Evolutionary conservation across 1,140 invertebrate genomes (phyloP).

Genomic region (Magallana gigas): DNA sequence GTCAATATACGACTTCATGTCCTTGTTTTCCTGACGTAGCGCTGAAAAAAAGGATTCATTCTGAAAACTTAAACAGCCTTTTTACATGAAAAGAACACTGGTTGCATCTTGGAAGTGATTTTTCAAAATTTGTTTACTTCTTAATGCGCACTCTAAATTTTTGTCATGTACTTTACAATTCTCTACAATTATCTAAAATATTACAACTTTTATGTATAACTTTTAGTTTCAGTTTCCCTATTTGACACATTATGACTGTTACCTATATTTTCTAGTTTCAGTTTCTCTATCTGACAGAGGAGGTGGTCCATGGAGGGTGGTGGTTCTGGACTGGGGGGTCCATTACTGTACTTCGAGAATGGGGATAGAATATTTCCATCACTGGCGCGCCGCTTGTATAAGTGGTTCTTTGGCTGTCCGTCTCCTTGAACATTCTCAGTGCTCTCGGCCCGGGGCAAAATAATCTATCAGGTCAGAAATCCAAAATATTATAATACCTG

Average conservation of each 20-base stretch:
- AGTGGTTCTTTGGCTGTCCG: slow-evolving; percentile 41
- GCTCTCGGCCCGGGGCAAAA: slow-evolving; percentile 26
- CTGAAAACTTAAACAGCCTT: too few relatives aligned
- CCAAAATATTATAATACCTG: too few relatives aligned
- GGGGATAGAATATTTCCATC: slow-evolving; percentile 38
- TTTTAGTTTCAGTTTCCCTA: too few relatives aligned
- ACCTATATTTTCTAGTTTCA: slow-evolving; percentile 32
- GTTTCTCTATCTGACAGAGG: slow-evolving; percentile 27
- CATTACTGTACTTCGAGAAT: background rate
- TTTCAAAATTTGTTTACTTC: too few relatives aligned
- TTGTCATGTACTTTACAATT: too few relatives aligned
- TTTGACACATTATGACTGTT: background rate
- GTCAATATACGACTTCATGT: slow-evolving; percentile 75
- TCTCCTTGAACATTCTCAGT: slow-evolving; percentile 39
- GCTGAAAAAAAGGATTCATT: slow-evolving; percentile 61
- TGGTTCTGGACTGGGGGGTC: background rate
- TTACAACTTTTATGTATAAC: too few relatives aligned
- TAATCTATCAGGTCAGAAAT: slow-evolving; percentile 1
- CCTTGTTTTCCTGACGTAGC: slow-evolving; percentile 71
- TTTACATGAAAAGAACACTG: too few relatives aligned
- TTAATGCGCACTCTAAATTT: too few relatives aligned
- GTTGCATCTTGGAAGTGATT: too few relatives aligned
- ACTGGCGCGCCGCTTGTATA: slow-evolving; percentile 52
- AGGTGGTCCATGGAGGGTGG: background rate
- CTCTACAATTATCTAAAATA: too few relatives aligned